Percentiles rank a stretch among this genome's conserved stretches.
phyloP scores from a whole-genome alignment of 2,797 vertebrate genomes.

The Spondyliosoma cantharus region DNA sequence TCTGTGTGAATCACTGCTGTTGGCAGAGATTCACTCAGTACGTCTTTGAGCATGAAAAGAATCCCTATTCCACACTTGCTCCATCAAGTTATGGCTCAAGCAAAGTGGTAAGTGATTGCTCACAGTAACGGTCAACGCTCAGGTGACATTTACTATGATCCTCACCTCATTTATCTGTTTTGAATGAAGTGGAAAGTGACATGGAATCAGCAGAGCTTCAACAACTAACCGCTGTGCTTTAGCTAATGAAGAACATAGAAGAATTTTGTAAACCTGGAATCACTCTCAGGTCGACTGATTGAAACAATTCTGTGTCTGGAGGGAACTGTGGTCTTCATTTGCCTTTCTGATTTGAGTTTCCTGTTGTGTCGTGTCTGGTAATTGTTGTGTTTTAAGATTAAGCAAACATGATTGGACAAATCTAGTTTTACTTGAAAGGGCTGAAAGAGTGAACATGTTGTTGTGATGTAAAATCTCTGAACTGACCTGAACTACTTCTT shows the following conservation, averaged over 20 bases:
- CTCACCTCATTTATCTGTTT: background rate
- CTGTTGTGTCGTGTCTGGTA: background rate
- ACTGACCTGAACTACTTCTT: background rate
- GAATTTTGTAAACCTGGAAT: background rate
- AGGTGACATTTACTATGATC: conserved; percentile 1
- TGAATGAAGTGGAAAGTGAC: background rate
- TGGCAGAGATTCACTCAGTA: background rate
- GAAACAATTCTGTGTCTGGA: background rate
- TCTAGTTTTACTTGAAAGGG: background rate
- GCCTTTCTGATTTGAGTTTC: background rate
- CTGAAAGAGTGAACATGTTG: background rate
- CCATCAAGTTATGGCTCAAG: background rate
- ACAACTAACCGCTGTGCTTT: background rate
- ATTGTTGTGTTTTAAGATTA: background rate
- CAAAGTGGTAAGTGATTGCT: background rate
- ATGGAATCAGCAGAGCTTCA: background rate
- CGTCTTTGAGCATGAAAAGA: background rate
- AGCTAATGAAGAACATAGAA: background rate
- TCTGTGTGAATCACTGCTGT: conserved; percentile 11
- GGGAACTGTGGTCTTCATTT: background rate
- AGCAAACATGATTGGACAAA: background rate
- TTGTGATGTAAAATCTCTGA: background rate
- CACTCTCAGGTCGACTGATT: background rate
- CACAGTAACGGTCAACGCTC: background rate
- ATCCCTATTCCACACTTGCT: background rate